A percentile compares a stretch with the other conserved stretches of the same genome.
phyloP scores from a whole-genome alignment of 1,140 invertebrate species.

The Choristoneura fumiferana region DNA sequence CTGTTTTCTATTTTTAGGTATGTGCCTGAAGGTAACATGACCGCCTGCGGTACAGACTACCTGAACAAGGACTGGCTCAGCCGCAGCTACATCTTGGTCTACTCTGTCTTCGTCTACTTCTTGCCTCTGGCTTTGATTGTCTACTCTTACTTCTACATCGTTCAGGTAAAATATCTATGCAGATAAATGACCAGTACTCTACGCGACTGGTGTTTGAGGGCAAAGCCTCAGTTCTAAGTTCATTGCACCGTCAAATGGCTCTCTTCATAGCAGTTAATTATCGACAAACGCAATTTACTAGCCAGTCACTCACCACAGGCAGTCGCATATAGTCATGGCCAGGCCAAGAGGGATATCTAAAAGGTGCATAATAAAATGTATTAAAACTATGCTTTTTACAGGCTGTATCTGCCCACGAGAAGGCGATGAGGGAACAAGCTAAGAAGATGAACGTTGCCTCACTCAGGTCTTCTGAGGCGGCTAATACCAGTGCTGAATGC shows the following conservation, averaged over 20 bases:
- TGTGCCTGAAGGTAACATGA: conserved; percentile 90
- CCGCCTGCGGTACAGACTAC: conserved; percentile 90
- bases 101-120: conserved; percentile 82
- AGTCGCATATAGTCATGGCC: too few species aligned
- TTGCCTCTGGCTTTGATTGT: conserved; percentile 83
- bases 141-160: conserved; percentile 86
- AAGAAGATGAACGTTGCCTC: conserved; percentile 87
- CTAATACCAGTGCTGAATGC: conserved; percentile 81
- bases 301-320: too few species aligned
- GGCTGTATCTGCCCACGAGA: conserved; percentile 85
- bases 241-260: too few species aligned
- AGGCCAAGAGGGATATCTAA: too few species aligned
- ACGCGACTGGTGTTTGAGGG: too few species aligned
- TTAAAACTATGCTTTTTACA: conserved; percentile 37
- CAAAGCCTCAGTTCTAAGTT: too few species aligned
- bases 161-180: conserved; percentile 74
- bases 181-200: background rate
- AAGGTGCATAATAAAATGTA: too few species aligned
- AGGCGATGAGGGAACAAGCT: conserved; percentile 84
- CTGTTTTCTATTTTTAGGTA: conserved; percentile 74
- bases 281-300: too few species aligned
- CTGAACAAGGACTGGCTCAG: conserved; percentile 82
- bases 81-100: conserved; percentile 82
- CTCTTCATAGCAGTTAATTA: too few species aligned
- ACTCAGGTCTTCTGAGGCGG: conserved; percentile 81